Conservation (phyloP, 2,888 invertebrate genomes). For the Hipparchia sbordonii region DNA sequence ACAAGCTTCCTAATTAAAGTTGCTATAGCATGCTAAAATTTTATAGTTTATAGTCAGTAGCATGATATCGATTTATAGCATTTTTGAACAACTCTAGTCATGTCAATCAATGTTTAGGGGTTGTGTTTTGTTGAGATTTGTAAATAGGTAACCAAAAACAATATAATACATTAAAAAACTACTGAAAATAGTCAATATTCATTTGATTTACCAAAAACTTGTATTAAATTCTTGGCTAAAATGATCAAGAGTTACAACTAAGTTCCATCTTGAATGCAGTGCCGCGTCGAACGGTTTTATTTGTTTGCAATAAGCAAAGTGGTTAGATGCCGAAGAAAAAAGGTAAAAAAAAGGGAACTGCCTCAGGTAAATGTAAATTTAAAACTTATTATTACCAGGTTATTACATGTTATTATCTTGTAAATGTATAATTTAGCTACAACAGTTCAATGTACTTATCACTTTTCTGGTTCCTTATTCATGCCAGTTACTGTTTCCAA, state of each 20-base stretch:
- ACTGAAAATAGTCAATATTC: background rate
- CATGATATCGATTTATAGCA: too few species aligned
- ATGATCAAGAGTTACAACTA: background rate
- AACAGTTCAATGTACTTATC: background rate
- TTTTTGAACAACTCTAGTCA: too few species aligned
- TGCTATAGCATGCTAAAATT: too few species aligned
- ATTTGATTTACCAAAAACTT: background rate
- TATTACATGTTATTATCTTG: background rate
- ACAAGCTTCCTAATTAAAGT: too few species aligned
- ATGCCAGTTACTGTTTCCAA: background rate
- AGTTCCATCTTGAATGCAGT: slow-evolving; percentile 45
- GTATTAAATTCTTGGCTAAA: too few species aligned
- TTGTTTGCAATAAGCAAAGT: slow-evolving; percentile 30
- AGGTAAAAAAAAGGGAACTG: slow-evolving; percentile 43
- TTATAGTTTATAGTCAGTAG: too few species aligned
- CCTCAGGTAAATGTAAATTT: slow-evolving; percentile 34
- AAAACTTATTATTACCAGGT: background rate
- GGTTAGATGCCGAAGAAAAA: slow-evolving; percentile 50
- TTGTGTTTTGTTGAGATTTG: too few species aligned
- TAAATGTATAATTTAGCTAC: too few species aligned
- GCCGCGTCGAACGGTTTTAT: slow-evolving; percentile 26
- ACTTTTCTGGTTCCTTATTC: background rate
- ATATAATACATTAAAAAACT: too few species aligned
- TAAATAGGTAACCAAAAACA: too few species aligned
- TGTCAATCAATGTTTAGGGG: background rate